Evolutionary conservation across 2,888 invertebrate genomes (phyloP), one percentile per base, ranked within the genome.

Genomic region (Griposia aprilina): DNA sequence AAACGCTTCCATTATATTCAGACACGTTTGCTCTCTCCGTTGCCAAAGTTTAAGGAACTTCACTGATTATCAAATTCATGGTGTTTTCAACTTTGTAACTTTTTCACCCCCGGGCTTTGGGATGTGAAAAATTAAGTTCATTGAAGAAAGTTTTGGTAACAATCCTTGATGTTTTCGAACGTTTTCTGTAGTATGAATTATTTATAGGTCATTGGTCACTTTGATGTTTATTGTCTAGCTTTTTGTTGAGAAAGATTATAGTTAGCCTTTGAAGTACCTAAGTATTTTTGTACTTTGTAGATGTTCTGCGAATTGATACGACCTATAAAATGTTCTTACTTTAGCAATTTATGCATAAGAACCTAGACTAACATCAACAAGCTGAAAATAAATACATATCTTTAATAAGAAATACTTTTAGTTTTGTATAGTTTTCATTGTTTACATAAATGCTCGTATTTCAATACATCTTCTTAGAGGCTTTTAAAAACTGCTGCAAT

Each of bases 1-100:
- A 87, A 81, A 80, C 23, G 73, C 52, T 82, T 81, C 74, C 81
- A 78, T 80, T 74, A 80, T 59, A 65, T 71, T 55, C 50, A 71
- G 74, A 71, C 67, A 67, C 74, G 75, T 85, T 78, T 74, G 52
- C 63, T 63, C 70, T 71, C 57, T 52, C 67, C 78, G 78, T 85
- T 78, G 48, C 52, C 15, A 41, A 74, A 83, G 59, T 63, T 78
- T 26, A 70, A 65, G 52, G 62, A 87, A 81, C 70, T 81, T 73
- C 15, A 69, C 55, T 74, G 63, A 79, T 87, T 81, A 78, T 48
- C 30, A 79, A 85, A 82, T 78, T 81, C 81, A 86, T 86, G 81
- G 74, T 76, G 48, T 81, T 83, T 76, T 76, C 55, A 76, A 73
- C 65, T 74, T 67, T 4, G 36, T 63, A 76, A 81, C 77, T 78